Conservation (phyloP, 2,113 vertebrate species). For the Aptenodytes patagonicus region DNA sequence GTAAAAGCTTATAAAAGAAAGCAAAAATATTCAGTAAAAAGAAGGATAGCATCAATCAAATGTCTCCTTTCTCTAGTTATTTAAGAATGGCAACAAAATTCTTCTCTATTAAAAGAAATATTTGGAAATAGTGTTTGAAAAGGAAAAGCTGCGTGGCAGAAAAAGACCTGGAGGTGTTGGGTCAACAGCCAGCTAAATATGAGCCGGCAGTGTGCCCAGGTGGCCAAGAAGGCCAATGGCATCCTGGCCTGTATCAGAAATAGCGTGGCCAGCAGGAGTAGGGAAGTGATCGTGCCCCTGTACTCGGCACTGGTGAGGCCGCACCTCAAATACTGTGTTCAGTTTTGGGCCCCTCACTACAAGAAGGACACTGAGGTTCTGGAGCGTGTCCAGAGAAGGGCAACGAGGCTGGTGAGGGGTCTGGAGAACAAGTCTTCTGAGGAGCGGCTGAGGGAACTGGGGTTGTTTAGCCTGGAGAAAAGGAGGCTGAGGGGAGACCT, state of each 20-base stretch:
- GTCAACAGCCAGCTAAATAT: accelerated
- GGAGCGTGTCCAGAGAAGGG: neutral
- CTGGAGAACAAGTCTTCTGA: neutral
- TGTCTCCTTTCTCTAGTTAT: neutral
- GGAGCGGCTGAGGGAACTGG: neutral
- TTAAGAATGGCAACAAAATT: neutral
- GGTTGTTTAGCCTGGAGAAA: neutral
- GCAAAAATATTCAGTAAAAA: neutral
- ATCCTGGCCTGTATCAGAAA: neutral
- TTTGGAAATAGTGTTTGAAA: neutral
- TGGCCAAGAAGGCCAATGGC: neutral
- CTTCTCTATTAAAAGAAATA: neutral
- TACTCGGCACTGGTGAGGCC: neutral
- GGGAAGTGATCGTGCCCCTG: neutral
- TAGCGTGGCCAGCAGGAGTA: neutral
- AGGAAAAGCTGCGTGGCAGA: neutral
- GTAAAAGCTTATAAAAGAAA: neutral
- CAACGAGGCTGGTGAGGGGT: neutral
- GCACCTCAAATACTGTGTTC: neutral
- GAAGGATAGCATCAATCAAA: neutral
- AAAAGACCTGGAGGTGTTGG: neutral
- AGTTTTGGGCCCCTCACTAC: neutral
- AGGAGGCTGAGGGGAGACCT: neutral
- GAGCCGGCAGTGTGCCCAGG: neutral
- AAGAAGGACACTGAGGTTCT: neutral